phyloP scores from a whole-genome alignment of 2,797 vertebrate species.

The Poecilia picta region DNA sequence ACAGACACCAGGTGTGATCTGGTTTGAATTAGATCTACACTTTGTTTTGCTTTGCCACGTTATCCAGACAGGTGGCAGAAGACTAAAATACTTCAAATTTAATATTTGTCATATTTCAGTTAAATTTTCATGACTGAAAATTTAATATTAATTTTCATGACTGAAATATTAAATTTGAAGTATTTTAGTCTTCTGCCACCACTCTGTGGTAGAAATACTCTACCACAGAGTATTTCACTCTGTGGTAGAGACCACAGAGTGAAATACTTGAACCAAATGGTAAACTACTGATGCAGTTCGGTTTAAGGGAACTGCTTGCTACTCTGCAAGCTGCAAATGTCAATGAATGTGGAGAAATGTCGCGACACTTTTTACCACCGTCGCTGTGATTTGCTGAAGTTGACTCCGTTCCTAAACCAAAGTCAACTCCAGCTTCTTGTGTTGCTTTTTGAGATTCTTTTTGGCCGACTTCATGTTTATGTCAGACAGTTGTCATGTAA shows the following conservation, averaged over 20 bases:
- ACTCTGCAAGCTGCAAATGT: neutral
- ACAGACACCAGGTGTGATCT: neutral
- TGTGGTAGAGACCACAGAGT: neutral
- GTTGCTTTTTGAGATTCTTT: too few species aligned
- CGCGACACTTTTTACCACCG: too few species aligned
- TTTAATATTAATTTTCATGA: too few species aligned
- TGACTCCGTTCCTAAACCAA: neutral
- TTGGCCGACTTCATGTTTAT: neutral
- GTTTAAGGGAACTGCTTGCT: neutral
- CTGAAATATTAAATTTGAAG: too few species aligned
- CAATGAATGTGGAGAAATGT: neutral
- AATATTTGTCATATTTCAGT: too few species aligned
- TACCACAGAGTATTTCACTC: neutral
- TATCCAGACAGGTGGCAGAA: neutral
- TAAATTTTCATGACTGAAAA: too few species aligned
- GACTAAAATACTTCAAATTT: neutral
- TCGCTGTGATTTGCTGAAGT: neutral
- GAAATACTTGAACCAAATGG: neutral
- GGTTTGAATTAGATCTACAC: neutral
- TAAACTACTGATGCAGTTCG: neutral
- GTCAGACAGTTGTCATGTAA: neutral
- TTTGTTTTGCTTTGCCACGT: too few species aligned
- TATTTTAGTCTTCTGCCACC: too few species aligned
- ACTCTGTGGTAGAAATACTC: too few species aligned
- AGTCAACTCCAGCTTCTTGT: too few species aligned